Base-by-base conservation (phyloP, 2,888 invertebrate species). In the Axea sp. region DNA sequence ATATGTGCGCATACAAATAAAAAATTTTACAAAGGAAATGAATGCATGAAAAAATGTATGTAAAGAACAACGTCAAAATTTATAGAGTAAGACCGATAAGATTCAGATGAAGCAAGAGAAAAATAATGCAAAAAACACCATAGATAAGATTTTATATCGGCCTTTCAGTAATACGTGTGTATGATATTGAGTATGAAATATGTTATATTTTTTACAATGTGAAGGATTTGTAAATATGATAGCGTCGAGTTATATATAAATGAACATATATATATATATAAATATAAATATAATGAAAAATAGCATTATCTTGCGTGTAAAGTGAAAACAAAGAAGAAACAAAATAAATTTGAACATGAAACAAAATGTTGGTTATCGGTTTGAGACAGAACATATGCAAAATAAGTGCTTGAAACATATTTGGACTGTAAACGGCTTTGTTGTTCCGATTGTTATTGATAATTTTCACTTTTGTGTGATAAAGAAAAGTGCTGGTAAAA, bases 171-270 rank as follows among this genome's bases (percentile, higher is more conserved):
- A 86, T 86, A 85, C 84, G 85, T 86, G 86, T 84, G 83, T 86
- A 86, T 84, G 81, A 85, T 86, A 86, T 85, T 86, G 24, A 84
- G 84, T 86, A 86, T 82, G 84, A 86, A 86, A 85, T 85, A 85
- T 82, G 86, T 87, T 87, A 87, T 87, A 87, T 87, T 87, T 86
- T 87, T 86, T 87, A 87, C 86, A 86, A 86, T 84, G 84, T 84
- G 86, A 84, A 84, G 79, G 84, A 85, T 82, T 83, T 87, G 86
- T 87, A 87, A 84, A 87, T 87, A 87, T 84, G 77, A 85, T 85
- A 85, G 83, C 80, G 82, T 84, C 84, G 82, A 84, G 83, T 83
- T n/a, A n/a, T 86, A 84, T 83, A 84, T 80, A 82, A 80, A 45
- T 37, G 11, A 15, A 14, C n/a, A n/a, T n/a, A n/a, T n/a, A n/a